These are phyloP conservation scores for Rhimphoctona megacephalus DNA, from an alignment of 2,888 invertebrate genomes.

Conservation along the genomic window DNA sequence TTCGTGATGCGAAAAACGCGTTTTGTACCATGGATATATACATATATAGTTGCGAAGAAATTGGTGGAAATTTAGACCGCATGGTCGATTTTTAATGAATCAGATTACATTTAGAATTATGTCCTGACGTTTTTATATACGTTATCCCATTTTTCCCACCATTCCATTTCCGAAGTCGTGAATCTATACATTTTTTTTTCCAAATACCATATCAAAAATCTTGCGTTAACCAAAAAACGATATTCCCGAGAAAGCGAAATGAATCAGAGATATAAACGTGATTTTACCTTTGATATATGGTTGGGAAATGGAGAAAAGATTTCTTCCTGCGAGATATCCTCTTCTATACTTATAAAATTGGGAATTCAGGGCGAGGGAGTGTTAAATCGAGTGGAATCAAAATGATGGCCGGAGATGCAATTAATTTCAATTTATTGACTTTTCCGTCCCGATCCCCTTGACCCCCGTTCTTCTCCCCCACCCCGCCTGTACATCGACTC, in stretches of 20 bases:
- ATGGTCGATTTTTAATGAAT: slow-evolving; percentile 8
- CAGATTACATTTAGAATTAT: not conserved
- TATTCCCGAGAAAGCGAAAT: slow-evolving; percentile 25
- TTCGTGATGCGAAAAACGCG: slow-evolving; percentile 51
- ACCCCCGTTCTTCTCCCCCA: slow-evolving; percentile 30
- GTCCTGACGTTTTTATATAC: not conserved
- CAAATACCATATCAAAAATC: not conserved
- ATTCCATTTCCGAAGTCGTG: not conserved
- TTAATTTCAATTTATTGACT: slow-evolving; percentile 74
- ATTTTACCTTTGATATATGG: slow-evolving; percentile 45
- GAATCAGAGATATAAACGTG: slow-evolving; percentile 27
- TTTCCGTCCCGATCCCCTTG: slow-evolving; percentile 50
- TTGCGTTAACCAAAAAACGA: not conserved
- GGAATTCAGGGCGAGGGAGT: slow-evolving; percentile 44
- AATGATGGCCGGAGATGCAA: slow-evolving; percentile 69
- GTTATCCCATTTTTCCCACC: not conserved
- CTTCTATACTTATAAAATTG: slow-evolving; percentile 10
- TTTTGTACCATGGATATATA: slow-evolving; percentile 13
- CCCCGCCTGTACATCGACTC: slow-evolving; percentile 32
- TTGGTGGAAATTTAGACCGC: slow-evolving; percentile 7
- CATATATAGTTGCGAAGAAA: slow-evolving; percentile 2
- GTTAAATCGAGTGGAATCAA: slow-evolving; percentile 68
- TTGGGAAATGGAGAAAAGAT: slow-evolving; percentile 48
- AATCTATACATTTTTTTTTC: not conserved
- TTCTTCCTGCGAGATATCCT: slow-evolving; percentile 36